These are phyloP conservation scores for Urocynchramus pylzowi DNA, from an alignment of 2,113 vertebrate genomes.

Conservation along the genomic window DNA sequence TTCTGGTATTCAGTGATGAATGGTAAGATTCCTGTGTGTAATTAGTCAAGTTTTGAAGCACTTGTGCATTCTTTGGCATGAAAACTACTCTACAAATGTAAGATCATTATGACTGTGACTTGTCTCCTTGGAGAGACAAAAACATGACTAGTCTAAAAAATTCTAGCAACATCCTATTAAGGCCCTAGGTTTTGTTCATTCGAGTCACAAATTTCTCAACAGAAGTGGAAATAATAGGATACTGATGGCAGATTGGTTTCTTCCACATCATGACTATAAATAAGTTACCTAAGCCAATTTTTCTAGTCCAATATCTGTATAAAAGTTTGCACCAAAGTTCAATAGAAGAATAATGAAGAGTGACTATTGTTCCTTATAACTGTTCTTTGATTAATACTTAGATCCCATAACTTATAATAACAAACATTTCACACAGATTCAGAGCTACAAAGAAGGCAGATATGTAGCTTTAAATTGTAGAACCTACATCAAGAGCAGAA, in stretches of 20 bases:
- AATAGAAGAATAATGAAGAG: slow-evolving; percentile 11
- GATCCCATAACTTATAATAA: slow-evolving; percentile 3
- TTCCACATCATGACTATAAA: slow-evolving; percentile 41
- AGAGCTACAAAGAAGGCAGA: not conserved
- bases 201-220: slow-evolving; percentile 44
- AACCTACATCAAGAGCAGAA: not conserved
- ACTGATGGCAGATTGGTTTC: slow-evolving; percentile 26
- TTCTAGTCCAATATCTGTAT: slow-evolving; percentile 42
- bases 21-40: not conserved
- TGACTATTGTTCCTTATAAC: slow-evolving; percentile 4
- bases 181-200: slow-evolving; percentile 46
- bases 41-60: slow-evolving; percentile 6
- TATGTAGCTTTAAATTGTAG: not conserved
- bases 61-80: not conserved
- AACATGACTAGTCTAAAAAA: not conserved
- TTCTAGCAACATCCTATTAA: not conserved
- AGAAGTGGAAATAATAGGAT: slow-evolving; percentile 52
- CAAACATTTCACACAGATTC: not conserved
- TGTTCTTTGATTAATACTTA: slow-evolving; percentile 25
- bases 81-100: not conserved
- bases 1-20: not conserved
- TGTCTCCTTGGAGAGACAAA: not conserved
- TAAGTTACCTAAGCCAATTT: slow-evolving; percentile 47
- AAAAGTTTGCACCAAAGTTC: slow-evolving; percentile 22
- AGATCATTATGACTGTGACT: not conserved